Conservation (phyloP, 35 echinoderm and acorn worm species). For the Chiridota heheva region DNA sequence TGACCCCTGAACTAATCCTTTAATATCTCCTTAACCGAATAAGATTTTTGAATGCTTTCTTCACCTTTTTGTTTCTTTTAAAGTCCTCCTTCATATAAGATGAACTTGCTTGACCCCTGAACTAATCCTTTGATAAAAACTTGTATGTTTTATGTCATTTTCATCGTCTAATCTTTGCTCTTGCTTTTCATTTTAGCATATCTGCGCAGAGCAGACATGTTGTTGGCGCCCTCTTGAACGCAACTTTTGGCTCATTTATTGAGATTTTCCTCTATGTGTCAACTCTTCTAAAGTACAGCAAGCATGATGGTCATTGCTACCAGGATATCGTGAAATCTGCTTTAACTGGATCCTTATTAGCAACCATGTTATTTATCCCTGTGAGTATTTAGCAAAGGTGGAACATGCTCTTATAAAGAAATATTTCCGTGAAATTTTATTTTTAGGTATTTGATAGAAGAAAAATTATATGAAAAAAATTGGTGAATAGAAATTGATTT, state of each 20-base stretch:
- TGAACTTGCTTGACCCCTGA: no score
- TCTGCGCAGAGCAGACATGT: conserved; percentile 89
- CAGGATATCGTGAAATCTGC: conserved; percentile 84
- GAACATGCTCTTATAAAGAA: neutral
- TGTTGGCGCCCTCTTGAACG: conserved; percentile 81
- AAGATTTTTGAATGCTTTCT: no score
- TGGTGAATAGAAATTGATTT: neutral
- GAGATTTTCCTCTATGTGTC: conserved; percentile 89
- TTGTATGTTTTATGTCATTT: no score
- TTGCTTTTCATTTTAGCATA: conserved; percentile 58
- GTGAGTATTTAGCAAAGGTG: conserved; percentile 41
- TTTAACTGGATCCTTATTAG: conserved; percentile 81
- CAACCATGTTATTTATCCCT: conserved; percentile 90
- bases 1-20: no score
- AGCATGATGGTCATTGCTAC: conserved; percentile 46
- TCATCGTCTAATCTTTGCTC: no score
- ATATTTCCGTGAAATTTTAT: no score
- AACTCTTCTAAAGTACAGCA: conserved; percentile 52
- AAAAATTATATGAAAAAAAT: neutral
- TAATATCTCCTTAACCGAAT: no score
- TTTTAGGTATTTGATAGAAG: neutral
- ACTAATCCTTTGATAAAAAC: no score
- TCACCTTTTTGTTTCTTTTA: no score
- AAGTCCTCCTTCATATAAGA: no score
- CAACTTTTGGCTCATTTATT: conserved; percentile 91